Evolutionary conservation across 2,113 vertebrate species (phyloP), one percentile per base, ranked within the genome.

Genomic region (Agelaius tricolor): DNA sequence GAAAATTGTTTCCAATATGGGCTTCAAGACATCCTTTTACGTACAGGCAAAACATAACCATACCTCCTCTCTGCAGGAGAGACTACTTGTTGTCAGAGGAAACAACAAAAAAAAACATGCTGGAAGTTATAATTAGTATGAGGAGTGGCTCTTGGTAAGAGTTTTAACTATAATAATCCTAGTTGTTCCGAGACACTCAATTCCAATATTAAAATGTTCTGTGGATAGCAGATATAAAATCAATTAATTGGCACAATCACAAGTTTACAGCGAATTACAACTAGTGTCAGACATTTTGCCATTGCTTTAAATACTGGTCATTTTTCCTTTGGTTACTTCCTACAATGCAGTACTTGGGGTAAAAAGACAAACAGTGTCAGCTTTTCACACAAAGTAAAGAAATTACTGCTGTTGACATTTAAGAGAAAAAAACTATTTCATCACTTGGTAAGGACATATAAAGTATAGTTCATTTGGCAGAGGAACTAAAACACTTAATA

Each of bases 1-100:
- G 93, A 86, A 96, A 96, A 90, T 74, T 96, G 87, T 96, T 95
- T 97, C 95, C 96, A 97, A 96, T 97, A 97, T 97, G 96, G 97
- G 91, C 93, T 96, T 96, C 96, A 94, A 96, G 94, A 97, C 87
- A 94, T 96, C 89, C 75, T 93, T 96, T 96, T 84, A 91, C 7
- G 75, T 97, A 97, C 96, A 95, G 89, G 89, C 90, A 96, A 90
- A 97, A 95, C 75, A 94, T 88, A 93, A 93, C 72, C 94, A 93
- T 74, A 87, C 72, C 86, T 89, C 87, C 90, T 94, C 94, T 92
- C 94, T 96, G 68, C 83, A 93, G 91, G 63, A 94, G 89, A 86
- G 46, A 93, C 47, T 66, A 20, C 82, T 89, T 88, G 68, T 91
- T 84, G 52, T 91, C 89, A 91, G 75, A 95, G 74, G 68, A 68